These are phyloP conservation scores for Acipenser oxyrinchus DNA, from an alignment of 2,797 vertebrate species.

Conservation along the genomic window DNA sequence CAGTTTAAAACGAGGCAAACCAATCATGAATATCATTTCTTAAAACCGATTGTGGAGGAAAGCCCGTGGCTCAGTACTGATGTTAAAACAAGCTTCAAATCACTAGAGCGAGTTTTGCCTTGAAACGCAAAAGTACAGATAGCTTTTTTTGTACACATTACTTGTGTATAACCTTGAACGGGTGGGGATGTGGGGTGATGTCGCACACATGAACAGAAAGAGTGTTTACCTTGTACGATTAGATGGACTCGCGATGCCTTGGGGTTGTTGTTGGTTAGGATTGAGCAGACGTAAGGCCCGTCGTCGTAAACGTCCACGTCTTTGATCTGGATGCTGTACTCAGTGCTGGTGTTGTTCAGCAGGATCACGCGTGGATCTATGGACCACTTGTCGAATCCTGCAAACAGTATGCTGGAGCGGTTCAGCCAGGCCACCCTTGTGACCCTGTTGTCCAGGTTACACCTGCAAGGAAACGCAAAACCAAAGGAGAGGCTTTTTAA, in stretches of 20 bases:
- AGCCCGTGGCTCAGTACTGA: neutral
- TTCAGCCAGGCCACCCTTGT: conserved; percentile 94
- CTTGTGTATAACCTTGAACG: no score
- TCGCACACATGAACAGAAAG: neutral
- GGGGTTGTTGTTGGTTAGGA: conserved; percentile 92
- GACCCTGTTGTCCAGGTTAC: conserved; percentile 87
- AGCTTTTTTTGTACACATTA: no score
- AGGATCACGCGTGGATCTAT: conserved; percentile 89
- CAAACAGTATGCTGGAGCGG: conserved; percentile 91
- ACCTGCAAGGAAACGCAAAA: conserved; percentile 52
- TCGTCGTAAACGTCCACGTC: conserved; percentile 87
- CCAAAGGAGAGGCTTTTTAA: conserved; percentile 4
- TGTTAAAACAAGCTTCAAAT: conserved; percentile 6
- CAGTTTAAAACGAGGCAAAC: neutral
- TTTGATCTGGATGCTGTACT: conserved; percentile 94
- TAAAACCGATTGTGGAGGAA: neutral
- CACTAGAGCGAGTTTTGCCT: neutral
- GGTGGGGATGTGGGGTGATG: no score
- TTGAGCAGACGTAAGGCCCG: conserved; percentile 89
- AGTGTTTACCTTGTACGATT: conserved; percentile 84
- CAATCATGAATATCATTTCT: neutral
- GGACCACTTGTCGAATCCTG: conserved; percentile 92
- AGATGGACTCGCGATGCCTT: conserved; percentile 89
- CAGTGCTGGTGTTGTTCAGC: conserved; percentile 79
- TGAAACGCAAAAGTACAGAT: no score